Evolutionary conservation across 2,113 vertebrate genomes (phyloP).

Genomic region (Phrynosoma blainvillii): DNA sequence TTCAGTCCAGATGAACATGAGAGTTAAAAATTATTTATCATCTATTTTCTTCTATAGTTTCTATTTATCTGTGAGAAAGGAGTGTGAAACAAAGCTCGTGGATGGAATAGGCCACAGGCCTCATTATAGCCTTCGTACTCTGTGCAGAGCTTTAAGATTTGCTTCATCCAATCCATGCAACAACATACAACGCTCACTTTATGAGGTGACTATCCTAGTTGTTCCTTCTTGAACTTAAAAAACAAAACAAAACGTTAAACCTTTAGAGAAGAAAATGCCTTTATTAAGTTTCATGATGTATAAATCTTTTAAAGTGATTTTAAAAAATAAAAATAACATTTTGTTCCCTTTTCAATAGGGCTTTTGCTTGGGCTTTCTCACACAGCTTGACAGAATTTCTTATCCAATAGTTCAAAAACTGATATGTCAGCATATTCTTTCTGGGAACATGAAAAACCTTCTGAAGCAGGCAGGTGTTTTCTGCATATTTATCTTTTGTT

Average conservation of each 20-base stretch:
- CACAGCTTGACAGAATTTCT: conserved; percentile 91
- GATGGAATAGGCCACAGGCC: conserved; percentile 93
- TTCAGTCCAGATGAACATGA: neutral
- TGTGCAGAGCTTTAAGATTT: conserved; percentile 92
- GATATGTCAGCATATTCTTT: conserved; percentile 88
- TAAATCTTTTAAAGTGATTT: neutral
- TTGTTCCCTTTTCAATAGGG: conserved; percentile 77
- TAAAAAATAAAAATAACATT: rapidly evolving
- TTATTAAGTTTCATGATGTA: neutral
- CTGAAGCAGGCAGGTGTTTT: conserved; percentile 84
- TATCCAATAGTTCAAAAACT: conserved; percentile 91
- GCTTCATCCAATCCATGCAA: conserved; percentile 86
- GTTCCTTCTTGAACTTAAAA: neutral
- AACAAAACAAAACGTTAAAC: neutral
- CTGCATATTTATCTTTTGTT: neutral
- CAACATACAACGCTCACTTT: conserved; percentile 90
- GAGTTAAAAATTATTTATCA: neutral
- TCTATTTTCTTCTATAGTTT: conserved; percentile 80
- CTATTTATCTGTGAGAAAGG: conserved; percentile 88
- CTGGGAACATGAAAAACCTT: conserved; percentile 88
- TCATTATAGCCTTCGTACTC: conserved; percentile 94
- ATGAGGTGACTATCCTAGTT: conserved; percentile 82
- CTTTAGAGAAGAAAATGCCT: neutral
- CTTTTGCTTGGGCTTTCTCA: conserved; percentile 96
- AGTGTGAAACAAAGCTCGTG: conserved; percentile 82